phyloP scores from a whole-genome alignment of 2,113 vertebrate genomes.

The Nematolebias whitei region DNA sequence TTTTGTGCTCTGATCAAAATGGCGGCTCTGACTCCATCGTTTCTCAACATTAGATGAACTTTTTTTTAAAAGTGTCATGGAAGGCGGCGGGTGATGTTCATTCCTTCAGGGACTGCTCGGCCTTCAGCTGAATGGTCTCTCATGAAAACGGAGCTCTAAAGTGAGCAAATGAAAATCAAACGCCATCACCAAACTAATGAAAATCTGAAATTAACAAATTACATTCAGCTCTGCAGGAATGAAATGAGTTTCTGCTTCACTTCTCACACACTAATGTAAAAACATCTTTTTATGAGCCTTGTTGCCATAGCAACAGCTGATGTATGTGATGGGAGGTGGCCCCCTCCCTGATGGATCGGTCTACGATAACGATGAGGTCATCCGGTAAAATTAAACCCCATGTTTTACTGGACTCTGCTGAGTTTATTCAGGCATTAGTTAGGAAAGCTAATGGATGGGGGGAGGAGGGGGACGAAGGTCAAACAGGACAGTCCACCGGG shows the following conservation, averaged over 20 bases:
- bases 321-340: slow-evolving; percentile 19
- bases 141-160: too few species aligned
- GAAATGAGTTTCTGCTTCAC: background rate
- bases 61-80: too few species aligned
- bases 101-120: too few species aligned
- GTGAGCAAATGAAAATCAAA: too few species aligned
- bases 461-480: too few species aligned
- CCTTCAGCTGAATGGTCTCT: too few species aligned
- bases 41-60: too few species aligned
- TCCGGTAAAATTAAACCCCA: slow-evolving; percentile 58
- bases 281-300: slow-evolving; percentile 24
- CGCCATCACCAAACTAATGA: background rate
- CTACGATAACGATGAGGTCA: slow-evolving; percentile 39
- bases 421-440: slow-evolving; percentile 76
- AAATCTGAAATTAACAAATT: background rate
- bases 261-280: background rate
- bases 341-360: slow-evolving; percentile 27
- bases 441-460: slow-evolving; percentile 56
- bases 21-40: too few species aligned
- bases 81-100: too few species aligned
- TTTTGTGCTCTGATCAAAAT: too few species aligned
- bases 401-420: slow-evolving; percentile 34
- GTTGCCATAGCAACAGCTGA: slow-evolving; percentile 15
- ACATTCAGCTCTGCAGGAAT: background rate
- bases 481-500: too few species aligned